phyloP scores from a whole-genome alignment of 2,888 invertebrate species.

The Pristionchus mayeri region DNA sequence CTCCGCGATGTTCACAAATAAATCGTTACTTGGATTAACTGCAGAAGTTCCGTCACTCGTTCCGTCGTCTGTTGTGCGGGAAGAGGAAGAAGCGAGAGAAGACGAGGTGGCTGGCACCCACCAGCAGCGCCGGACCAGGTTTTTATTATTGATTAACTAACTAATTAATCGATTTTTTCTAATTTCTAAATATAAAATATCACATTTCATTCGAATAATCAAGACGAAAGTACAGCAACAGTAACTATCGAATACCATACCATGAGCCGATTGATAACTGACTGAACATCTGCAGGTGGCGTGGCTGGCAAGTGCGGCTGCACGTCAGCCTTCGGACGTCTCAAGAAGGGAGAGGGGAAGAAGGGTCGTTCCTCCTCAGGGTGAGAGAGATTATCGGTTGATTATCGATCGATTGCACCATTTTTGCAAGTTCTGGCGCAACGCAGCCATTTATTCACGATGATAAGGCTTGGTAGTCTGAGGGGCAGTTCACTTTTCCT shows the following conservation, averaged over 20 bases:
- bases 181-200: no score
- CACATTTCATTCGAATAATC: no score
- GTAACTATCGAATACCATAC: no score
- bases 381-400: neutral
- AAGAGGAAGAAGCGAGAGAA: constrained; percentile 64
- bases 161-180: no score
- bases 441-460: neutral
- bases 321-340: constrained; percentile 36
- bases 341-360: constrained; percentile 30
- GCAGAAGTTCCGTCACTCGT: constrained; percentile 75
- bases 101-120: constrained; percentile 66
- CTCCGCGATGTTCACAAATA: no score
- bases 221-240: neutral
- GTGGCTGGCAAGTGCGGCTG: constrained; percentile 38
- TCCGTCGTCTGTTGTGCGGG: constrained; percentile 69
- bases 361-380: constrained; percentile 37
- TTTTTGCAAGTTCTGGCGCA: neutral
- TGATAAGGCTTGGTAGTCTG: neutral
- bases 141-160: neutral
- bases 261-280: neutral
- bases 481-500: no score
- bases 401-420: neutral
- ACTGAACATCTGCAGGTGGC: neutral
- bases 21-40: no score
- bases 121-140: neutral